phyloP scores from a whole-genome alignment of 2,888 invertebrate genomes.

The Melinopterus prodromus region DNA sequence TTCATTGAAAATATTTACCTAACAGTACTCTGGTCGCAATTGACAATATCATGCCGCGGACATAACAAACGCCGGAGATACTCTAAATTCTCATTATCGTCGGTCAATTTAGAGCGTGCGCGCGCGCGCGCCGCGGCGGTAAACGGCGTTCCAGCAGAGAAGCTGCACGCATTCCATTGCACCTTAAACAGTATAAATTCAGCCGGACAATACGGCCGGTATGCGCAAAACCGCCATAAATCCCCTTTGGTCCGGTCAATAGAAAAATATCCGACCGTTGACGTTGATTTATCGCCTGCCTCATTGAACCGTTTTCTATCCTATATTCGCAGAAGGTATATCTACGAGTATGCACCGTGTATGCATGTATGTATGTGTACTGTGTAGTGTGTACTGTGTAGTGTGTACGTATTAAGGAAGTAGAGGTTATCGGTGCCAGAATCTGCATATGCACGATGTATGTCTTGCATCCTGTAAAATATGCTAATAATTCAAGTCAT shows the following conservation, averaged over 20 bases:
- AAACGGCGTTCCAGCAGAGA: constrained; percentile 37
- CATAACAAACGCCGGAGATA: constrained; percentile 19
- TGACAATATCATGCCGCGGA: neutral
- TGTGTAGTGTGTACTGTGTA: neutral
- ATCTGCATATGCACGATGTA: constrained; percentile 4
- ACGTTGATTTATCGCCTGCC: constrained; percentile 20
- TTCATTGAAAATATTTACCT: too few relatives aligned
- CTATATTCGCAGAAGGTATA: constrained; percentile 19
- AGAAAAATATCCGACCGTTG: constrained; percentile 14
- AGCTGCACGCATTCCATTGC: constrained; percentile 38
- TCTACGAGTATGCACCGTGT: neutral
- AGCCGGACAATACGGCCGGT: constrained; percentile 33
- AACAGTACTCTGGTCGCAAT: neutral
- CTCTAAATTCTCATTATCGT: constrained; percentile 38
- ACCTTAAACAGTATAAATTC: constrained; percentile 38
- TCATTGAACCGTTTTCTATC: constrained; percentile 27
- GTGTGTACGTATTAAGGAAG: neutral
- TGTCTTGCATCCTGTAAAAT: neutral
- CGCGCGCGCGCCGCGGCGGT: constrained; percentile 29
- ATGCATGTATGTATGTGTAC: neutral
- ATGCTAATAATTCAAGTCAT: neutral
- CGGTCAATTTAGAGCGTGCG: constrained; percentile 36
- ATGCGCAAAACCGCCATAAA: constrained; percentile 26
- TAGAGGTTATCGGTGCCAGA: neutral
- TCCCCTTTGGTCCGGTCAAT: neutral